Base-by-base conservation (phyloP, 2,113 vertebrate species). In the Myiagra hebetior region DNA sequence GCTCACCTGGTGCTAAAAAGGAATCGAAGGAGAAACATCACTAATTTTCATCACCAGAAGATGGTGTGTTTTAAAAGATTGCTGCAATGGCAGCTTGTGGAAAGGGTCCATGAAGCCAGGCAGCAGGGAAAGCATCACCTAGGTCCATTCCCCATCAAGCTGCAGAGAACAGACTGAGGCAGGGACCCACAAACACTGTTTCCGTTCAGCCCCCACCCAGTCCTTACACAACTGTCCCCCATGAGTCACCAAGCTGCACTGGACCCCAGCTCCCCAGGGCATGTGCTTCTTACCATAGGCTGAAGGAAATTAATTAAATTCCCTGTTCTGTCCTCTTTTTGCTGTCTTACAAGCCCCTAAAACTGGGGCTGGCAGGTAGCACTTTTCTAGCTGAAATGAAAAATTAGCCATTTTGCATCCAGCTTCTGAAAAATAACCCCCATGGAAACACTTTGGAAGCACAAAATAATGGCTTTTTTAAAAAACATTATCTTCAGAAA, bases 211-310 rank as follows among this genome's bases (percentile, higher is more conserved):
- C 85, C 39, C 24, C 63, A n/a, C 7, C 16, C 31, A 35, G 23
- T 49, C 44, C 33, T 86, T 19, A 74, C 35, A 39, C 60, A 84
- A 9, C 30, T 30, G 60, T 67, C 9, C 13, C 31, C 19, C 1
- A 0, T 0, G 1, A 44, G 39, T 46, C 72, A 49, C 10, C 62
- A 10, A 0, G 0, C 41, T 79, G 65, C 63, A 30, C 28, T 39
- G 47, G 28, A 46, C 27, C 6, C 44, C 63, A 42, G 52, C 47
- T 84, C 64, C 42, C 59, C 27, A 59, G 6, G 6, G 37, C 60
- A 85, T 0, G 0, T n/a, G 59, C 44, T 70, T 78, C 69, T 55
- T 44, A n/a, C 19, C 0, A 0, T 26, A 44, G 52, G 57, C 50
- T 85, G 18, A 73, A 76, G 19, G 37, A 76, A 85, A 68, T 67